Percentiles rank a stretch among this genome's conserved stretches.
Conservation (phyloP, 2,113 vertebrate genomes). For the Apus apus region DNA sequence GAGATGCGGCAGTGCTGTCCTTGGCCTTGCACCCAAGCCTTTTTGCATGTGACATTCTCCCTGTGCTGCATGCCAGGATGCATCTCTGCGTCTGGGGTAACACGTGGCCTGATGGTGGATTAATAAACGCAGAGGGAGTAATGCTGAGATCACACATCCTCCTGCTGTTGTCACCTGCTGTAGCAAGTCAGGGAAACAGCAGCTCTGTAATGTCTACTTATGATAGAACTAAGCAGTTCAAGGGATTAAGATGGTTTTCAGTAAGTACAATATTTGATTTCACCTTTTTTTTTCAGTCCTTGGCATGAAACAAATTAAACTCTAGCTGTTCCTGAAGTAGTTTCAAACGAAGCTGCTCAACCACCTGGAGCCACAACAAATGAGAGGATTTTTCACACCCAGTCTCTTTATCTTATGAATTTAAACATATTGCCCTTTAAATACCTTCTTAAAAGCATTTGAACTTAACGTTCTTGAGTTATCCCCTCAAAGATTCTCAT, state of each 20-base stretch:
- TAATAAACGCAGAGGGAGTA: background rate
- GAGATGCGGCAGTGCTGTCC: background rate
- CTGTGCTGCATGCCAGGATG: background rate
- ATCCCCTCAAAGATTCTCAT: constrained; percentile 24
- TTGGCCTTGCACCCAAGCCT: background rate
- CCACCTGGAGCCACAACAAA: constrained; percentile 59
- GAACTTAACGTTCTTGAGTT: constrained; percentile 51
- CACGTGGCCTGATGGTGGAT: background rate
- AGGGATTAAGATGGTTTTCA: background rate
- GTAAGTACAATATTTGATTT: background rate
- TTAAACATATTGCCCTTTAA: constrained; percentile 38
- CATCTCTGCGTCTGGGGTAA: background rate
- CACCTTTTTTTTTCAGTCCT: background rate
- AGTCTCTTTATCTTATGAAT: constrained; percentile 51
- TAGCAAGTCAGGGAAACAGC: background rate
- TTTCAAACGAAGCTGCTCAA: constrained; percentile 58
- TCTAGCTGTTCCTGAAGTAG: constrained; percentile 48
- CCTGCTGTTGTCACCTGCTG: background rate
- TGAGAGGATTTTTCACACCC: constrained; percentile 49
- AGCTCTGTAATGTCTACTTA: background rate
- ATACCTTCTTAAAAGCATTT: constrained; percentile 31
- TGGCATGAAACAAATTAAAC: constrained; percentile 1
- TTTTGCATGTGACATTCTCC: background rate
- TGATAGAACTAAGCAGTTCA: background rate
- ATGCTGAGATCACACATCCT: background rate